These are phyloP conservation scores for Petrolisthes cinctipes DNA, from an alignment of 2,888 invertebrate genomes.

Conservation along the genomic window DNA sequence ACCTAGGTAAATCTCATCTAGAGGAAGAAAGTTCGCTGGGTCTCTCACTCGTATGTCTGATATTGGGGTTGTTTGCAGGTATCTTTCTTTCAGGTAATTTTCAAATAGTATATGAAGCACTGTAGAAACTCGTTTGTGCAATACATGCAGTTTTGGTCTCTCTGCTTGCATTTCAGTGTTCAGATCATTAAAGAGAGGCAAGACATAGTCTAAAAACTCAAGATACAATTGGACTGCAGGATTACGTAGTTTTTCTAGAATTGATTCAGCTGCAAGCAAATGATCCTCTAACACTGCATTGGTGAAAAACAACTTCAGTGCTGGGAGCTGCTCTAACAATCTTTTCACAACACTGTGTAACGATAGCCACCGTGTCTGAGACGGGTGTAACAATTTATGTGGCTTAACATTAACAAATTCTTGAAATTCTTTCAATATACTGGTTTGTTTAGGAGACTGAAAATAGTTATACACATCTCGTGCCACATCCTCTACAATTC, in stretches of 20 bases:
- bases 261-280: slow-evolving; percentile 10
- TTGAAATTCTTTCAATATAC: background rate
- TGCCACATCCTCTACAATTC: slow-evolving; percentile 21
- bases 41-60: background rate
- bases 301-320: slow-evolving; percentile 13
- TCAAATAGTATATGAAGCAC: slow-evolving; percentile 20
- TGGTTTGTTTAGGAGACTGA: slow-evolving; percentile 32
- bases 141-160: slow-evolving; percentile 2
- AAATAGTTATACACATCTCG: slow-evolving; percentile 33
- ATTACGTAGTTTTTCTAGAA: background rate
- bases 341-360: slow-evolving; percentile 23
- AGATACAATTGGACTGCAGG: slow-evolving; percentile 5
- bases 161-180: slow-evolving; percentile 28
- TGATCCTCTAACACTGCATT: background rate
- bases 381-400: slow-evolving; percentile 18
- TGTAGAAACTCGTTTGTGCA: slow-evolving; percentile 19
- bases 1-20: slow-evolving; percentile 24
- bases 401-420: slow-evolving; percentile 22
- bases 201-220: slow-evolving; percentile 20
- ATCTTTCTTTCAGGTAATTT: slow-evolving; percentile 30
- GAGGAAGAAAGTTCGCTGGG: slow-evolving; percentile 18
- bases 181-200: slow-evolving; percentile 21
- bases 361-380: slow-evolving; percentile 29
- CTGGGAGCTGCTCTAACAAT: slow-evolving; percentile 15
- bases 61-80: slow-evolving; percentile 23